phyloP scores from a whole-genome alignment of 2,888 invertebrate species.

The Phytoseiulus persimilis region DNA sequence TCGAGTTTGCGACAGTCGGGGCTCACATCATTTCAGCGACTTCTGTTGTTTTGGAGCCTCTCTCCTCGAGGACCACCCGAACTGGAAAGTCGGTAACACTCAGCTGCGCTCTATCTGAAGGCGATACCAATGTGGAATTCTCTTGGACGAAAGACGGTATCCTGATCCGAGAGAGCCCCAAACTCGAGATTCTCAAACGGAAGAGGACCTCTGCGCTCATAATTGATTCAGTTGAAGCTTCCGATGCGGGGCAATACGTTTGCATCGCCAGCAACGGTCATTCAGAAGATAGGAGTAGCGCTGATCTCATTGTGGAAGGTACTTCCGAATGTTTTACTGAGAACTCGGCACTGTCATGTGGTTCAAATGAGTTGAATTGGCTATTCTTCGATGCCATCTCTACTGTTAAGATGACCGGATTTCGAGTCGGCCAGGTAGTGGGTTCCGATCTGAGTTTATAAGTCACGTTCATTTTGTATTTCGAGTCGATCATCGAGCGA shows the following conservation, averaged over 20 bases:
- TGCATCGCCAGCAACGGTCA: conserved; percentile 29
- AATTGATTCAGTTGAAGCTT: background rate
- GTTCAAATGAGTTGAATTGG: too few species aligned
- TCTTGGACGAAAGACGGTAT: conserved; percentile 27
- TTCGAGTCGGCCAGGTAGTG: too few species aligned
- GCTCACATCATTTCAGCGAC: background rate
- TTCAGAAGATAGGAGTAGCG: conserved; percentile 9
- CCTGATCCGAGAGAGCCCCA: background rate
- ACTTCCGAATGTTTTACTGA: background rate
- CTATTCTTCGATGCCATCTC: too few species aligned
- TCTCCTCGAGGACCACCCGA: background rate
- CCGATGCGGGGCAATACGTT: conserved; percentile 15
- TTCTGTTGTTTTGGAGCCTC: background rate
- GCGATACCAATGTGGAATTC: conserved; percentile 12
- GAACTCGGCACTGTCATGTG: too few species aligned
- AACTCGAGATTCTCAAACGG: background rate
- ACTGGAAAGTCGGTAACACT: background rate
- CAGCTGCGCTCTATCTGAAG: conserved; percentile 19
- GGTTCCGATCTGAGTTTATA: too few species aligned
- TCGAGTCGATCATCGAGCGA: too few species aligned
- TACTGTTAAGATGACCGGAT: too few species aligned
- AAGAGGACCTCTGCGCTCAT: conserved; percentile 40
- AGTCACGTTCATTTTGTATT: too few species aligned
- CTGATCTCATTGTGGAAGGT: background rate
- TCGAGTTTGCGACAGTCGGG: too few species aligned